phyloP scores from a whole-genome alignment of 2,888 invertebrate species.

The Phortica okadai region DNA sequence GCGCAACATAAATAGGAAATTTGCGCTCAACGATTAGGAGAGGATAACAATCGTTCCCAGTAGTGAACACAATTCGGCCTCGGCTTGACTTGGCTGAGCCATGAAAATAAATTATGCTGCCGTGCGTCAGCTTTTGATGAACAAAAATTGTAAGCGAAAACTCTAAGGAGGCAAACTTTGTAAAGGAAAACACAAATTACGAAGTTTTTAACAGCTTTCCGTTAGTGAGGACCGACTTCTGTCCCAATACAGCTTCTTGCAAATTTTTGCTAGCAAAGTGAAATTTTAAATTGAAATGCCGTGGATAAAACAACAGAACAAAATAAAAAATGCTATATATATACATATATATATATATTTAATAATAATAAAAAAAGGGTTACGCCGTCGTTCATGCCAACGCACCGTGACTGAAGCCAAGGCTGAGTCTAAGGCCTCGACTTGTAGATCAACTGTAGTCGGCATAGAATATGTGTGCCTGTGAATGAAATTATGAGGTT shows the following conservation, averaged over 20 bases:
- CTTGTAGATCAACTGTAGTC: not conserved
- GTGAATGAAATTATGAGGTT: slow-evolving; percentile 25
- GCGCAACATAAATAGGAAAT: not conserved
- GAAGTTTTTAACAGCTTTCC: slow-evolving; percentile 21
- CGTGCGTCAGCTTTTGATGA: not conserved
- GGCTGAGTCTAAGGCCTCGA: not conserved
- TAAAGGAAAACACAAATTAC: slow-evolving; percentile 24
- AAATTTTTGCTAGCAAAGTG: not conserved
- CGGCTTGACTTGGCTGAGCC: not conserved
- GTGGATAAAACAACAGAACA: not conserved
- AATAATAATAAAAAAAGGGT: not conserved
- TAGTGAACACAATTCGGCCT: not conserved
- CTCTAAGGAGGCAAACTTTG: slow-evolving; percentile 7
- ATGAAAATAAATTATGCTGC: slow-evolving; percentile 19
- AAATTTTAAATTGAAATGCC: slow-evolving; percentile 26
- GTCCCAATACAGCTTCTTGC: not conserved
- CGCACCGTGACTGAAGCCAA: not conserved
- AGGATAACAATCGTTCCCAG: slow-evolving; percentile 4
- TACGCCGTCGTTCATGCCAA: not conserved
- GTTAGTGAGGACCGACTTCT: not conserved
- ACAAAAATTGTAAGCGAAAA: not conserved
- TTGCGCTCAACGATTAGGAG: not conserved
- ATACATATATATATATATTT: no score
- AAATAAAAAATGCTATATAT: not conserved
- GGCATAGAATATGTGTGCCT: not conserved